These are phyloP conservation scores for Drosophila tropicalis DNA, from an alignment of 1,140 invertebrate species.

Conservation along the genomic window DNA sequence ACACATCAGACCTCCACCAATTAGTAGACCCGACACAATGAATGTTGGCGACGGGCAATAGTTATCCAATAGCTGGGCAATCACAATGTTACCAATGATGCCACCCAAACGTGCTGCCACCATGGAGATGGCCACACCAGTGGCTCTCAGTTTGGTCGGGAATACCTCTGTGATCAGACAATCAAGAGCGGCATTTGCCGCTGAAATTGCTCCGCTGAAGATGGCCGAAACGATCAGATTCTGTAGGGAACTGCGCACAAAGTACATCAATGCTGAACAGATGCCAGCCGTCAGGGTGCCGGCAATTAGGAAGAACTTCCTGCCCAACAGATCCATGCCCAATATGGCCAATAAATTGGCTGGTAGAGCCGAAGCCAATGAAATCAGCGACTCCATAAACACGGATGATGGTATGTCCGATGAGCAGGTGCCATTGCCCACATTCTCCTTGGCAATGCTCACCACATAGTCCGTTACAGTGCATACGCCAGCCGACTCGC, in stretches of 20 bases:
- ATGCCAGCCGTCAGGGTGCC: constrained; percentile 93
- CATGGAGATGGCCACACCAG: constrained; percentile 94
- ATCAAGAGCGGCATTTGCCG: constrained; percentile 93
- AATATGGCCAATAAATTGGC: constrained; percentile 92
- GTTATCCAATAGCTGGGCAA: constrained; percentile 90
- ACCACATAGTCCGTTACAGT: constrained; percentile 90
- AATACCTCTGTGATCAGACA: constrained; percentile 95
- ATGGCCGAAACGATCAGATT: constrained; percentile 92
- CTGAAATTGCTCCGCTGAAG: constrained; percentile 94
- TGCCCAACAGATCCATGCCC: constrained; percentile 90
- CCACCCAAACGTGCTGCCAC: constrained; percentile 92
- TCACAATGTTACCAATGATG: constrained; percentile 94
- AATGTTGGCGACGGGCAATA: constrained; percentile 94
- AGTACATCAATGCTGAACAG: constrained; percentile 93
- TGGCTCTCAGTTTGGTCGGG: constrained; percentile 93
- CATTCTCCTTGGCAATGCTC: constrained; percentile 86
- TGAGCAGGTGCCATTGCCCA: constrained; percentile 85
- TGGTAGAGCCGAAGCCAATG: constrained; percentile 92
- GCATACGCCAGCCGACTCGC: constrained; percentile 88
- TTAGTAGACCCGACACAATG: constrained; percentile 91
- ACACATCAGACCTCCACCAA: constrained; percentile 92
- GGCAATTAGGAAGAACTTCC: constrained; percentile 94
- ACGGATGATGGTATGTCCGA: constrained; percentile 90
- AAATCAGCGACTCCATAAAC: constrained; percentile 93
- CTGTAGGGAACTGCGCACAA: constrained; percentile 91